Conservation (phyloP, 2,797 vertebrate species). For the Anguilla megastoma region DNA sequence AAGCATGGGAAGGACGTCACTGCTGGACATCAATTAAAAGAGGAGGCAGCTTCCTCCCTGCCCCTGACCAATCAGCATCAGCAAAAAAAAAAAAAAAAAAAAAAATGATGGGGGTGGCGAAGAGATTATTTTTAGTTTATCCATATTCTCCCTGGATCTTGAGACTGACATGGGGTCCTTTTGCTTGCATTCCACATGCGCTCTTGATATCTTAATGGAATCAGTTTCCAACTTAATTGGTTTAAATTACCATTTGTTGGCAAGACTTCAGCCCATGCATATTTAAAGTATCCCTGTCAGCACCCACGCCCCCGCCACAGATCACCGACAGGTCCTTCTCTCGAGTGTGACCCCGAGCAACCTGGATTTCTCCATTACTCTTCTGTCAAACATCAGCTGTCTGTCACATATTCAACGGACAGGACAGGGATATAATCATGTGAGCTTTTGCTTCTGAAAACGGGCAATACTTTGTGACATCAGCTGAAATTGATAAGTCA, state of each 20-base stretch:
- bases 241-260: slow-evolving; percentile 27
- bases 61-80: slow-evolving; percentile 8
- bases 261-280: neutral
- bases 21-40: slow-evolving; percentile 53
- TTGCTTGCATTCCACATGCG: slow-evolving; percentile 8
- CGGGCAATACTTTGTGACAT: neutral
- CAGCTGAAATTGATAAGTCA: neutral
- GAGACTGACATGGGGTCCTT: neutral
- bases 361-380: slow-evolving; percentile 7
- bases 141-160: slow-evolving; percentile 8
- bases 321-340: slow-evolving; percentile 18
- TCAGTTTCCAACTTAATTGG: slow-evolving; percentile 25
- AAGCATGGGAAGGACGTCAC: slow-evolving; percentile 45
- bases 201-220: slow-evolving; percentile 29
- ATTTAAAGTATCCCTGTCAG: neutral
- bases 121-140: slow-evolving; percentile 17
- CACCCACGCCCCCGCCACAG: neutral
- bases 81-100: neutral
- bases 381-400: slow-evolving; percentile 8
- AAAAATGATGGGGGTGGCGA: neutral
- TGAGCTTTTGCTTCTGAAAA: neutral
- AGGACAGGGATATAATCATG: neutral
- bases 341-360: neutral
- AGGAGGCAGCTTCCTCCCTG: slow-evolving; percentile 20
- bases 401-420: slow-evolving; percentile 23